Evolutionary conservation across 1,140 invertebrate species (phyloP), one percentile per base, ranked within the genome.

Genomic region (Choristoneura fumiferana): DNA sequence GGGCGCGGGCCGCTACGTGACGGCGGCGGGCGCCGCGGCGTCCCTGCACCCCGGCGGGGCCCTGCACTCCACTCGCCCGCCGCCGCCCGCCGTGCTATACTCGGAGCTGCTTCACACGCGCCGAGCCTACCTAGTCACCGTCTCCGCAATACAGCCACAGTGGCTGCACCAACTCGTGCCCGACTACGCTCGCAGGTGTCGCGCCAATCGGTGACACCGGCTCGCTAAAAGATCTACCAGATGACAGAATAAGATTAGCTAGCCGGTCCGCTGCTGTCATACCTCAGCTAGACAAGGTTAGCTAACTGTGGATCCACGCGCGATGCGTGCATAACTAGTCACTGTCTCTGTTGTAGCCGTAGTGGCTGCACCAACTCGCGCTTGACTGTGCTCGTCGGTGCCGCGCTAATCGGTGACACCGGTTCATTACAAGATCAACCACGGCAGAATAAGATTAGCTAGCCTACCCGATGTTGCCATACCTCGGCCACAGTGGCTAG

Each of bases 31-130:
- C 22, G 65, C 68, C 37, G 70, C 73, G 12, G 84, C 85, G 3
- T 62, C 91, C 34, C 95, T 98, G 75, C 97, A 98, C 90, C 97
- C 97, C 6, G 94, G 94, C 12, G 96, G 96, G 8, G 91, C 92
- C 43, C 81, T 98, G 39, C 94, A 95, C 77, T 89, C 59, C 4
- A 14, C 49, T 10, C 84, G 93, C 36, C 93, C 92, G 45, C 93
- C 94, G 69, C 95, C 96, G 0, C 90, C 92, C 17, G 94, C 93
- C 60, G 91, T 99, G n/a, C 88, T 99, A 5, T 99, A 96, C 83
- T 95, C 95, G 0, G 97, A 99, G 90, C 91, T 99, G 35, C 92
- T 98, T 9, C 92, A 95, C 71, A 98, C 97, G 0, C 92, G 92
- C 35, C 95, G 95, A 71, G 93, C 94, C 67, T 98, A 96, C 87